Percentiles rank a stretch among this genome's conserved stretches.
phyloP scores from a whole-genome alignment of 2,888 invertebrate genomes.

The Papilio demoleus region DNA sequence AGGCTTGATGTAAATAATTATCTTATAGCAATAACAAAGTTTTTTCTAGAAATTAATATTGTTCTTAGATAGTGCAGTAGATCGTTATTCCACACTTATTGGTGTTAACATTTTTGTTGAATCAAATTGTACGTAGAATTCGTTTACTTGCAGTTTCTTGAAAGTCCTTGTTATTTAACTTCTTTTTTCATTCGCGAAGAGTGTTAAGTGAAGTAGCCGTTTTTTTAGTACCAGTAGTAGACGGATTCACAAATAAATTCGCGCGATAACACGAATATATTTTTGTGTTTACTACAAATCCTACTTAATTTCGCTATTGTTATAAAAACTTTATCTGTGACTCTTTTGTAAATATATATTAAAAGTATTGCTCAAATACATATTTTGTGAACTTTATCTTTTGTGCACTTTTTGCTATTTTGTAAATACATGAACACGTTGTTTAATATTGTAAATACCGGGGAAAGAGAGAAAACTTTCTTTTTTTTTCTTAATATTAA shows the following conservation, averaged over 20 bases:
- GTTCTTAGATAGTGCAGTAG: conserved; percentile 27
- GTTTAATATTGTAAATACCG: conserved; percentile 58
- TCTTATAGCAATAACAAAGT: conserved; percentile 51
- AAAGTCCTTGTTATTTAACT: background rate
- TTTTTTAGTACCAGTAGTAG: background rate
- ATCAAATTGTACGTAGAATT: conserved; percentile 36
- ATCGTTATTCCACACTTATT: conserved; percentile 19
- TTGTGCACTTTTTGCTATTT: conserved; percentile 82
- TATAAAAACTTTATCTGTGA: conserved; percentile 58
- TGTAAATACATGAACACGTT: conserved; percentile 69
- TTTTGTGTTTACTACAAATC: background rate
- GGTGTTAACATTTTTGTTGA: conserved; percentile 45
- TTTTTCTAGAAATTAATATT: conserved; percentile 41
- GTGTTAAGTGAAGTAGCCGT: too few relatives aligned
- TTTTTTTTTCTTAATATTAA: conserved; percentile 59
- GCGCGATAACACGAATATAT: background rate
- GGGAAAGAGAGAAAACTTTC: background rate
- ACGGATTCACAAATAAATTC: background rate
- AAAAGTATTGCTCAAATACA: conserved; percentile 82
- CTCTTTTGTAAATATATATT: conserved; percentile 79
- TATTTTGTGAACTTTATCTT: conserved; percentile 82
- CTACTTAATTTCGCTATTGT: conserved; percentile 35
- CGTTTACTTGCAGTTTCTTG: background rate
- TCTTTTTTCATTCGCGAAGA: background rate
- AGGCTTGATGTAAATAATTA: conserved; percentile 49